Conservation (phyloP, 2,797 vertebrate species). For the Falco concolor region DNA sequence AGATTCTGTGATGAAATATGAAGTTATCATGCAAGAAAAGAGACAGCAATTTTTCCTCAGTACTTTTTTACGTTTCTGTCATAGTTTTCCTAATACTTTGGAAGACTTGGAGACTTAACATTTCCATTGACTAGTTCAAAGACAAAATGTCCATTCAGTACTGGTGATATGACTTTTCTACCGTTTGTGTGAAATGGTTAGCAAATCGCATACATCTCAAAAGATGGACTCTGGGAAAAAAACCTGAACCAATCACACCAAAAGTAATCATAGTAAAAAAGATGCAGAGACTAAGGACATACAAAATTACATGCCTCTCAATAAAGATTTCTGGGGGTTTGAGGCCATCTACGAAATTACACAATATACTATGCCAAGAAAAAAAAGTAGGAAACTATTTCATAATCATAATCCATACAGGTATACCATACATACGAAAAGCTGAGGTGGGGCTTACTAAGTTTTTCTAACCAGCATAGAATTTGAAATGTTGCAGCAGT, state of each 20-base stretch:
- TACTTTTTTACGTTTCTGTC: background rate
- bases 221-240: background rate
- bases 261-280: background rate
- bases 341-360: background rate
- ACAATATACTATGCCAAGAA: background rate
- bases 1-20: background rate
- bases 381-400: background rate
- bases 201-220: background rate
- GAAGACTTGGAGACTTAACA: background rate
- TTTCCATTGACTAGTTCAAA: background rate
- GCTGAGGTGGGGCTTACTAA: background rate
- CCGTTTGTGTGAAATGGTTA: background rate
- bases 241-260: background rate
- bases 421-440: background rate
- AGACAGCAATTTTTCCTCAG: background rate
- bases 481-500: background rate
- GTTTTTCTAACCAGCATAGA: background rate
- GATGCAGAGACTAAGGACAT: background rate
- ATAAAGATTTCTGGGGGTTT: background rate
- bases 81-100: background rate
- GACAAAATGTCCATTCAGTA: background rate
- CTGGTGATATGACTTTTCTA: background rate
- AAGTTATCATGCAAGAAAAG: background rate
- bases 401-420: background rate
- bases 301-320: background rate